Base-by-base conservation (phyloP, 2,113 vertebrate species). In the Chlorocebus sabaeus region DNA sequence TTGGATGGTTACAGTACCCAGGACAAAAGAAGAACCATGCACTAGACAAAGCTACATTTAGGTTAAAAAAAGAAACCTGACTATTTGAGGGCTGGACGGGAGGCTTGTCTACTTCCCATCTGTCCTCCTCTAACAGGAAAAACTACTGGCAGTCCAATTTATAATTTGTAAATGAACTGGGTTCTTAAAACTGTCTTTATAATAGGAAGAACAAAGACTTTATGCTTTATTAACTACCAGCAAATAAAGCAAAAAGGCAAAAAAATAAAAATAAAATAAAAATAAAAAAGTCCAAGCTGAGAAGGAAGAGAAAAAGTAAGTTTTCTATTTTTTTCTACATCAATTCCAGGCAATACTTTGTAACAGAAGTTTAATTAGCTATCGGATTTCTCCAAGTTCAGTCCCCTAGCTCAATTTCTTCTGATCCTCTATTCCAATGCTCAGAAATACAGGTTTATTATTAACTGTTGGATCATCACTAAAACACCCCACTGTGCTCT, bases 201-300 rank as follows among this genome's bases (percentile, higher is more conserved):
- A 45, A 57, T 57, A 82, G 45, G 23, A 93, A 93, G 40, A 92
- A 78, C 38, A 90, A 95, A 83, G 52, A 50, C 25, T 90, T 90
- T 11, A 61, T 35, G 6, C 22, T 92, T 92, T 92, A 67, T 76
- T 95, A 90, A 50, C 20, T 57, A 50, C 38, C 18, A 48, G n/a
- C 7, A 93, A 95, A 43, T 90, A 96, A 57, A 83, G 67, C 35
- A 82, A 96, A 93, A 96, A 75, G 12, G 8, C 3, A 57, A 73
- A 93, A 86, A 86, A 73, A 64, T 93, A 50, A 14, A 50, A 50
- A 50, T 50, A 85, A 80, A 72, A 68, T 50, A 85, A 80, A 72
- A 59, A 43, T 35, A 80, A 57, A 45, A 40, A 23, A 30, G 30
- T 48, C 52, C 57, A 89, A 72, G 16, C 93, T 80, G 23, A 96